Conservation (phyloP, 2,888 invertebrate species). For the Hypomecis punctinalis region DNA sequence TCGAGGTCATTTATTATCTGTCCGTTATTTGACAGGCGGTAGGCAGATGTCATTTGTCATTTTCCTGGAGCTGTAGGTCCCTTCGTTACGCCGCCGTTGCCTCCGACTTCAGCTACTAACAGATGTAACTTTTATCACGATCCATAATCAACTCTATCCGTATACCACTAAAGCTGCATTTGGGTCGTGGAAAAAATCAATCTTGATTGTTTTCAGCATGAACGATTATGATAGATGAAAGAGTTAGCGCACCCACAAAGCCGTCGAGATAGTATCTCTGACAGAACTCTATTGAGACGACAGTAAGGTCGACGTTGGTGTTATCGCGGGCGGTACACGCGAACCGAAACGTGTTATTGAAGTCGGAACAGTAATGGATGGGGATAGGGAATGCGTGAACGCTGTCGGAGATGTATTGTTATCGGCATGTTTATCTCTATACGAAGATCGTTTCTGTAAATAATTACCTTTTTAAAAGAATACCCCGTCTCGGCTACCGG, state of each 20-base stretch:
- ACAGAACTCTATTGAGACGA: conserved; percentile 57
- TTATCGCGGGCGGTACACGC: conserved; percentile 44
- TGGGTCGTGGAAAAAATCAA: conserved; percentile 67
- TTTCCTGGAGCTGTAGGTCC: conserved; percentile 84
- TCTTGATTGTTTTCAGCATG: conserved; percentile 86
- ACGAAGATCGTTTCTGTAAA: conserved; percentile 81
- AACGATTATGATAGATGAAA: conserved; percentile 86
- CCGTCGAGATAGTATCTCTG: conserved; percentile 54
- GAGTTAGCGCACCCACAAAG: conserved; percentile 83
- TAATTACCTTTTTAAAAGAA: conserved; percentile 82
- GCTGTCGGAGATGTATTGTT: conserved; percentile 83
- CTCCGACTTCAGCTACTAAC: conserved; percentile 82
- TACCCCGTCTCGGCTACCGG: conserved; percentile 76
- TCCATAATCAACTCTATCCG: conserved; percentile 53
- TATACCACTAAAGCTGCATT: conserved; percentile 49
- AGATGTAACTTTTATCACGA: conserved; percentile 61
- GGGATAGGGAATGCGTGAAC: conserved; percentile 83
- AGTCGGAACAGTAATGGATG: conserved; percentile 85
- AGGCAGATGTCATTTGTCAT: conserved; percentile 90
- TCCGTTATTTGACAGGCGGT: conserved; percentile 88
- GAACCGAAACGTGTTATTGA: conserved; percentile 79
- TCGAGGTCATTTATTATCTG: conserved; percentile 88
- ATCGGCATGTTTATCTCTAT: conserved; percentile 82
- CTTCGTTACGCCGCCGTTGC: conserved; percentile 74
- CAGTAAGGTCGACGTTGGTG: conserved; percentile 60